Evolutionary conservation across 2,888 invertebrate species (phyloP).

Genomic region (Nemotelus pantherinus): DNA sequence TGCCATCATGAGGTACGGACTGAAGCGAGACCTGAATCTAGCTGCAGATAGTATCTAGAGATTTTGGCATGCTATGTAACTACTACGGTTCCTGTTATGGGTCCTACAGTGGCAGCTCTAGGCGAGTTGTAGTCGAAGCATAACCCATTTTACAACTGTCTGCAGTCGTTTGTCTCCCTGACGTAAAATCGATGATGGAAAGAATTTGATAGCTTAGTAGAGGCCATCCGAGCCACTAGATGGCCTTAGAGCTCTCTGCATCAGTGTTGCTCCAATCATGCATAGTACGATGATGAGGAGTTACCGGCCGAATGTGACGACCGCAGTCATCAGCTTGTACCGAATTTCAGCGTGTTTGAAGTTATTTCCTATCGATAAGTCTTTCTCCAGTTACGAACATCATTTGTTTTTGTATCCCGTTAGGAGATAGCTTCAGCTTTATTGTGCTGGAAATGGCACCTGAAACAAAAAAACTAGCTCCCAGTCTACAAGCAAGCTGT

Average conservation of each 20-base stretch:
- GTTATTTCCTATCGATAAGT: no score
- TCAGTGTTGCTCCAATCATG: no score
- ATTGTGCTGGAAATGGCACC: no score
- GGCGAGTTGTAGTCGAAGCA: conserved; percentile 32
- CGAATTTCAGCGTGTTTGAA: no score
- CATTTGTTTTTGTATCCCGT: no score
- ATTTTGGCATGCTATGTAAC: conserved; percentile 39
- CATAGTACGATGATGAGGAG: no score
- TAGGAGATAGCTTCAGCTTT: no score
- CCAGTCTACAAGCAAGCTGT: background rate
- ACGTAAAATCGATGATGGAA: conserved; percentile 46
- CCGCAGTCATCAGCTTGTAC: no score
- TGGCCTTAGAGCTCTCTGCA: no score
- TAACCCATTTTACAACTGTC: conserved; percentile 47
- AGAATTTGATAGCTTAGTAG: conserved; percentile 45
- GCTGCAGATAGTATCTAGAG: conserved; percentile 42
- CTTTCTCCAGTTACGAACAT: no score
- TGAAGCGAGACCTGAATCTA: conserved; percentile 13
- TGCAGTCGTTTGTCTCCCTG: conserved; percentile 47
- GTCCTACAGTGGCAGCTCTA: conserved; percentile 30
- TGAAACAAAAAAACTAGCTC: background rate
- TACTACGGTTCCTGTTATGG: background rate
- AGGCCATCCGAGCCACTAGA: conserved; percentile 18
- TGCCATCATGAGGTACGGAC: conserved; percentile 17
- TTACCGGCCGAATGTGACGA: no score